Percentiles rank a stretch among this genome's conserved stretches.
phyloP scores from a whole-genome alignment of 2,113 vertebrate genomes.

The Corythornis vintsioides region DNA sequence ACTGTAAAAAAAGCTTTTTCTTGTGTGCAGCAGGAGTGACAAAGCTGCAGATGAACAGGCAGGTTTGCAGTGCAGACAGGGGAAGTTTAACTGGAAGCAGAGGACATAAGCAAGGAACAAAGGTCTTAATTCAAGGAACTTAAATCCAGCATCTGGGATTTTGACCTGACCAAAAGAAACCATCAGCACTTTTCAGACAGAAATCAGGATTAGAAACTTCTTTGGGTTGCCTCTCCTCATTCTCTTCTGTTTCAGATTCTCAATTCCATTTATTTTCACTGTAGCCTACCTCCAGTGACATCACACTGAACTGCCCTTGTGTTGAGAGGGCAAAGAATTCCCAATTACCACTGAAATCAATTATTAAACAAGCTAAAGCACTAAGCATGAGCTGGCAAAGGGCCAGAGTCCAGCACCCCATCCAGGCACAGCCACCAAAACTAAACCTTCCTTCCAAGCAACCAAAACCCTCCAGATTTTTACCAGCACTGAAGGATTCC shows the following conservation, averaged over 20 bases:
- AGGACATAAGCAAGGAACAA: not conserved
- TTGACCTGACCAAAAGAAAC: not conserved
- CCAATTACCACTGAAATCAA: not conserved
- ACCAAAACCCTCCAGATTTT: not conserved
- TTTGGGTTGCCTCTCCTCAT: not conserved
- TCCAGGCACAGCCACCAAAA: not conserved
- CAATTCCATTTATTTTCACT: not conserved
- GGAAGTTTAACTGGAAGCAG: not conserved
- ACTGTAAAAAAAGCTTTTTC: constrained; percentile 22
- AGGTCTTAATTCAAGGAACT: not conserved
- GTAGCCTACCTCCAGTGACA: not conserved
- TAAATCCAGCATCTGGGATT: not conserved
- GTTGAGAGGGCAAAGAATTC: not conserved
- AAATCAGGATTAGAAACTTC: not conserved
- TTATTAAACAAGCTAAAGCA: not conserved
- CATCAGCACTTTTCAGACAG: not conserved
- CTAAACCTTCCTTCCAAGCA: not conserved
- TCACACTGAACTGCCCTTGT: not conserved
- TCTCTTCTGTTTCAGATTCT: constrained; percentile 19
- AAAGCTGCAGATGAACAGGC: not conserved
- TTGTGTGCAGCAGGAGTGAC: not conserved
- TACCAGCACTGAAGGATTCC: not conserved
- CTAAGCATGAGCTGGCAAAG: not conserved
- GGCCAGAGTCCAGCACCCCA: not conserved
- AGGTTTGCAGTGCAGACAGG: not conserved